A percentile compares a stretch with the other conserved stretches of the same genome.
These are phyloP conservation scores for Rhizomys pruinosus DNA, from an alignment of 2,113 vertebrate genomes.

Conservation along the genomic window DNA sequence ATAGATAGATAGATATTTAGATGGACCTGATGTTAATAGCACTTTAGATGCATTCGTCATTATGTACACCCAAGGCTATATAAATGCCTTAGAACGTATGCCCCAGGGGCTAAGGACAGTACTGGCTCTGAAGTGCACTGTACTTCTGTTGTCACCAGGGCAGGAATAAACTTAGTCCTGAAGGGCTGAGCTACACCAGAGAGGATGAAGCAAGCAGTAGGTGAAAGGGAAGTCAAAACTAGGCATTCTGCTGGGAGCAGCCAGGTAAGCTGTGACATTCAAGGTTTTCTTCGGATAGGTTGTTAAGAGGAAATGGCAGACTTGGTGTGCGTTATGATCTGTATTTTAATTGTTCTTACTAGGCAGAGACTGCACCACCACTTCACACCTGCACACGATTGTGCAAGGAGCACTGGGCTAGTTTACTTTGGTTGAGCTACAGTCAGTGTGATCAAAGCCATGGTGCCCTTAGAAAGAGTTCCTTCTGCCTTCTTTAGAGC, in stretches of 20 bases:
- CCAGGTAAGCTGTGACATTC: fast-evolving
- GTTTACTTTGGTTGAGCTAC: no score
- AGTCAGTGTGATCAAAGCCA: no score
- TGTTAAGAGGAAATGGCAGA: background rate
- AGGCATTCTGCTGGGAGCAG: fast-evolving
- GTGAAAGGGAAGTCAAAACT: no score
- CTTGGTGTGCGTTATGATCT: background rate
- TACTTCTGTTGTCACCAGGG: background rate
- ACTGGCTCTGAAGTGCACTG: fast-evolving
- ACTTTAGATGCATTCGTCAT: background rate
- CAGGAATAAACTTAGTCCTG: background rate
- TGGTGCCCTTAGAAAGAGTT: no score
- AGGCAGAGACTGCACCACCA: no score
- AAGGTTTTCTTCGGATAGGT: background rate
- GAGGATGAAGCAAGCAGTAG: background rate
- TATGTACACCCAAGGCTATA: background rate
- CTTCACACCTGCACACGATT: no score
- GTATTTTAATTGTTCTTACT: background rate
- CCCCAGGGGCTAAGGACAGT: background rate
- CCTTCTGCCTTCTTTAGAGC: no score
- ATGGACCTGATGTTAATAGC: background rate
- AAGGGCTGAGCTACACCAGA: background rate
- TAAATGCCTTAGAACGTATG: background rate
- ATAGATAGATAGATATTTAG: no score
- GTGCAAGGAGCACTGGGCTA: no score